Evolutionary conservation across 1,140 invertebrate species (phyloP).

Genomic region (Anastatus disparis): DNA sequence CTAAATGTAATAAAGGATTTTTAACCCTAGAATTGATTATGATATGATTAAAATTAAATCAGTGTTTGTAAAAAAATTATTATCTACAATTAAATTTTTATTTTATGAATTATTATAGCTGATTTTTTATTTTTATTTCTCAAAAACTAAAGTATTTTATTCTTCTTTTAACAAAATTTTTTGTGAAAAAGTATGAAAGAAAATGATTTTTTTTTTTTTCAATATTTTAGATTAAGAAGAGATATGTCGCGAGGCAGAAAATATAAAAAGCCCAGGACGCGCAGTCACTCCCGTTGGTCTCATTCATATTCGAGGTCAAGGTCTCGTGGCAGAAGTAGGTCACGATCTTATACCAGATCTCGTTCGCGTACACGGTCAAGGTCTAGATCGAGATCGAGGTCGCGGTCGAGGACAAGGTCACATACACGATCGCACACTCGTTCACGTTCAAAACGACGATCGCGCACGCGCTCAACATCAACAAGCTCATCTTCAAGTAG

Average conservation of each 20-base stretch:
- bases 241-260: conserved; percentile 55
- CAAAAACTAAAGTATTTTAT: too few species aligned
- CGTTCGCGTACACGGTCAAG: conserved; percentile 43
- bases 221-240: conserved; percentile 50
- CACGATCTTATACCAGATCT: conserved; percentile 36
- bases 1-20: too few species aligned
- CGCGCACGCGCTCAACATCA: conserved; percentile 58
- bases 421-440: conserved; percentile 57
- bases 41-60: too few species aligned
- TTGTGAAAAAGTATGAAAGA: not conserved
- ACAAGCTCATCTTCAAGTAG: conserved; percentile 46
- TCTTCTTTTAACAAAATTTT: not conserved
- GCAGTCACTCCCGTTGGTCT: conserved; percentile 49
- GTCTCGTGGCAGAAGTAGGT: conserved; percentile 43
- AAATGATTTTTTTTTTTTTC: not conserved
- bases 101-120: not conserved
- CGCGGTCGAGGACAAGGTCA: conserved; percentile 49
- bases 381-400: conserved; percentile 46
- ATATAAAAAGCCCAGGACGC: conserved; percentile 57
- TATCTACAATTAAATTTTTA: too few species aligned
- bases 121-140: not conserved
- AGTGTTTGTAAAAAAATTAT: too few species aligned
- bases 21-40: too few species aligned
- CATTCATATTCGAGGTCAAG: conserved; percentile 54
- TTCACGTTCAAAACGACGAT: conserved; percentile 58